These are phyloP conservation scores for Dendrocincla tyrannina DNA, from an alignment of 2,797 vertebrate genomes.

Conservation along the genomic window DNA sequence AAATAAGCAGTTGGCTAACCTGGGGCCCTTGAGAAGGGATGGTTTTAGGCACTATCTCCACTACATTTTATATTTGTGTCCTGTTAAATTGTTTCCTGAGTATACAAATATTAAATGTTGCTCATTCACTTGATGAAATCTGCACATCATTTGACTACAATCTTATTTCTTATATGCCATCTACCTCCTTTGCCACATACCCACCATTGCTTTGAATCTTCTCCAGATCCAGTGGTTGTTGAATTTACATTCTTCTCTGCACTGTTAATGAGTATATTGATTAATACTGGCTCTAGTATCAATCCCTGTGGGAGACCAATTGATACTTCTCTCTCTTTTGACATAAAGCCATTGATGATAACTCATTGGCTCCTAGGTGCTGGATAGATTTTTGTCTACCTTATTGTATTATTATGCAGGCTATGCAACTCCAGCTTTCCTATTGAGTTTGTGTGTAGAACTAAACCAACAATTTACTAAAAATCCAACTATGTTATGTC, in stretches of 20 bases:
- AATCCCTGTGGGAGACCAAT: conserved; percentile 61
- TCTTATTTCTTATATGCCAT: background rate
- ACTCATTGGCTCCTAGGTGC: conserved; percentile 55
- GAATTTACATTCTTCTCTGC: conserved; percentile 64
- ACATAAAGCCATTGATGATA: conserved; percentile 68
- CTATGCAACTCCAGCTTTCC: conserved; percentile 27
- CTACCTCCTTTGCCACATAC: background rate
- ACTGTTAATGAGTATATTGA: conserved; percentile 70
- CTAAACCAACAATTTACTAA: conserved; percentile 51
- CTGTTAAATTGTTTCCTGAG: background rate
- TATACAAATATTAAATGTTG: background rate
- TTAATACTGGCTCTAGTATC: conserved; percentile 40
- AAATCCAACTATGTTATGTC: conserved; percentile 22
- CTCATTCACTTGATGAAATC: background rate
- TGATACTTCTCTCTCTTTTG: conserved; percentile 66
- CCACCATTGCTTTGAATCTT: conserved; percentile 12
- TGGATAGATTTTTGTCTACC: conserved; percentile 66
- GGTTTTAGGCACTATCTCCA: background rate
- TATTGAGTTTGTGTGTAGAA: background rate
- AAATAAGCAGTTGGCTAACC: background rate
- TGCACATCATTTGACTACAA: background rate
- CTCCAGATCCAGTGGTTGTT: conserved; percentile 22
- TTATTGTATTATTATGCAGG: conserved; percentile 63
- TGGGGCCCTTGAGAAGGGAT: background rate
- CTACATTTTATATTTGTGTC: background rate